Conservation (phyloP, 2,888 invertebrate genomes). For the Diloba caeruleocephala region DNA sequence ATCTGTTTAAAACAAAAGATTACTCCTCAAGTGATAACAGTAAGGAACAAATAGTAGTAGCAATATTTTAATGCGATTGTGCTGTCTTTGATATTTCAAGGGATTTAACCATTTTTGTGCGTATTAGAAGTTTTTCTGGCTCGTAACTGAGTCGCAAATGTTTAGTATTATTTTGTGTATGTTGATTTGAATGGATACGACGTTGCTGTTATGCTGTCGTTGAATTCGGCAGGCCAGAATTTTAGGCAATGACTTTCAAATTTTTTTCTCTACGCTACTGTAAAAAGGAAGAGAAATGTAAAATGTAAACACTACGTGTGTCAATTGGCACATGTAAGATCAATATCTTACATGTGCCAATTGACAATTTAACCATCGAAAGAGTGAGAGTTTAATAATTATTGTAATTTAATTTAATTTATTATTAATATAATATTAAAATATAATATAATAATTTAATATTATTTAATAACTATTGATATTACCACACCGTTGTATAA, state of each 20-base stretch:
- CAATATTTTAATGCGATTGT: slow-evolving; percentile 48
- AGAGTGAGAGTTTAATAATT: too few relatives aligned
- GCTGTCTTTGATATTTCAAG: slow-evolving; percentile 46
- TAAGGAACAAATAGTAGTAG: slow-evolving; percentile 19
- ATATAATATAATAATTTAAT: too few relatives aligned
- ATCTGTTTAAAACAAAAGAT: too few relatives aligned
- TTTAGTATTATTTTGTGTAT: slow-evolving; percentile 27
- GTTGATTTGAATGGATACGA: slow-evolving; percentile 13
- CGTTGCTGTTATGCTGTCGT: background rate
- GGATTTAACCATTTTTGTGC: slow-evolving; percentile 32
- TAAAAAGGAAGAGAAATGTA: background rate
- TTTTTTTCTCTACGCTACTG: background rate
- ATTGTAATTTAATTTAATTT: too few relatives aligned
- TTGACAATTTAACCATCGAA: too few relatives aligned
- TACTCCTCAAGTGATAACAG: too few relatives aligned
- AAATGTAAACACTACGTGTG: background rate
- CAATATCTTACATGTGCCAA: too few relatives aligned
- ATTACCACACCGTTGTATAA: too few relatives aligned
- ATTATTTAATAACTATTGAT: too few relatives aligned
- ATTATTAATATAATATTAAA: too few relatives aligned
- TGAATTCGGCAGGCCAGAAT: background rate
- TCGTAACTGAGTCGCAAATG: slow-evolving; percentile 23
- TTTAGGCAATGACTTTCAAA: background rate
- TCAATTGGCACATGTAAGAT: too few relatives aligned
- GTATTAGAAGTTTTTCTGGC: slow-evolving; percentile 32